These are phyloP conservation scores for Nettapus auritus DNA, from an alignment of 2,113 vertebrate genomes.

Conservation along the genomic window DNA sequence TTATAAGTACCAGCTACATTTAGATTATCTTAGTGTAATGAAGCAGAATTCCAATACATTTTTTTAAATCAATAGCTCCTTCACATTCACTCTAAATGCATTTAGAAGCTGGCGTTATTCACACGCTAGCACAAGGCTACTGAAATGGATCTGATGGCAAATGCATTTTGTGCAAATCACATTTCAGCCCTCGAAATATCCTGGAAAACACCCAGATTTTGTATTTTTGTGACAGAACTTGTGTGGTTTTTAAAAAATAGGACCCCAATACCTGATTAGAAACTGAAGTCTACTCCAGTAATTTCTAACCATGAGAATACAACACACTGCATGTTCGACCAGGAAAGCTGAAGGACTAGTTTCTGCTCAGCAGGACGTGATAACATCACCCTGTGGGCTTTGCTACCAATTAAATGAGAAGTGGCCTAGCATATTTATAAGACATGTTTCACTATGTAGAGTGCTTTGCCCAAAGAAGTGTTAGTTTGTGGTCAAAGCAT, in stretches of 20 bases:
- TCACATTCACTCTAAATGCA: not conserved
- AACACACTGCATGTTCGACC: not conserved
- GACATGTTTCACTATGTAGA: not conserved
- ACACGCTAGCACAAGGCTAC: not conserved
- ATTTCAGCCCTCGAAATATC: not conserved
- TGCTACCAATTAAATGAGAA: not conserved
- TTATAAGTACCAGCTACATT: not conserved
- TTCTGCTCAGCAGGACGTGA: not conserved
- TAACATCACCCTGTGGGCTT: not conserved
- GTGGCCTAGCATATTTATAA: not conserved
- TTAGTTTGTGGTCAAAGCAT: not conserved
- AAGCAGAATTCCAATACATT: slow-evolving; percentile 19
- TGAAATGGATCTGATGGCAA: not conserved
- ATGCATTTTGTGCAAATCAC: not conserved
- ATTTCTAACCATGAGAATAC: not conserved
- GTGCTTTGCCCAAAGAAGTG: not conserved
- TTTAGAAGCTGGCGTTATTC: slow-evolving; percentile 1
- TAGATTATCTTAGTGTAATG: not conserved
- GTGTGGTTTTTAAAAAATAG: not conserved
- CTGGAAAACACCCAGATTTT: not conserved
- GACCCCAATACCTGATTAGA: not conserved
- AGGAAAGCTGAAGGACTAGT: not conserved
- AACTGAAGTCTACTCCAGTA: not conserved
- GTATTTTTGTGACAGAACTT: not conserved
- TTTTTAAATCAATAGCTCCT: slow-evolving; percentile 31